Percentiles rank a stretch among this genome's conserved stretches.
Evolutionary conservation across 2,113 vertebrate genomes (phyloP).

Genomic region (Paramormyrops kingsleyae): DNA sequence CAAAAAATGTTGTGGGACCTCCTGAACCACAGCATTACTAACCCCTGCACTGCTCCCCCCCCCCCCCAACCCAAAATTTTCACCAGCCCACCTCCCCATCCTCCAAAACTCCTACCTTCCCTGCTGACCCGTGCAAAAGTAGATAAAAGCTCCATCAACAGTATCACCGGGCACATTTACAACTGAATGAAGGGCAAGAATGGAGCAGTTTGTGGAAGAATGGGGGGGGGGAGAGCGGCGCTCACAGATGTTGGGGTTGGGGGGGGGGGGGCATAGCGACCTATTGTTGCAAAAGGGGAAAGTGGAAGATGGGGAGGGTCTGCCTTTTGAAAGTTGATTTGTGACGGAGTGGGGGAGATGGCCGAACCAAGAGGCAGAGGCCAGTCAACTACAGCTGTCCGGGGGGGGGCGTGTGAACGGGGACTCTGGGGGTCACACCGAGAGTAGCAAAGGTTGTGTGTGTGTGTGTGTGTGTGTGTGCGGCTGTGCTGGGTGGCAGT

Average conservation of each 20-base stretch:
- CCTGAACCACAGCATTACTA: constrained; percentile 2
- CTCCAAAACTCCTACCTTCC: constrained; percentile 36
- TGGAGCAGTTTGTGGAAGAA: constrained; percentile 94
- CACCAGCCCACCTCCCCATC: constrained; percentile 26
- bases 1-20: constrained; percentile 40
- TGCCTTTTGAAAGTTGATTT: constrained; percentile 60
- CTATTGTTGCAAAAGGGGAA: constrained; percentile 73
- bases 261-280: constrained; percentile 62
- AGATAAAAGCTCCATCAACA: constrained; percentile 67
- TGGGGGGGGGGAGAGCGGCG: constrained; percentile 79
- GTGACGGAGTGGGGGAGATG: constrained; percentile 67
- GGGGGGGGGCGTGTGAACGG: constrained; percentile 75
- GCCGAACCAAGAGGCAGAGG: constrained; percentile 68
- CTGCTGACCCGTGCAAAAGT: constrained; percentile 50
- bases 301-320: constrained; percentile 39
- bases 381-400: constrained; percentile 70
- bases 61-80: constrained; percentile 19
- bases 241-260: constrained; percentile 89
- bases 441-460: constrained; percentile 16
- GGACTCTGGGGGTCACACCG: constrained; percentile 48
- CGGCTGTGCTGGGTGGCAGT: not conserved
- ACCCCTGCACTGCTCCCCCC: constrained; percentile 17
- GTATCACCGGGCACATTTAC: constrained; percentile 74
- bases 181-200: constrained; percentile 88
- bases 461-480: not conserved